Evolutionary conservation across 2,113 vertebrate species (phyloP), one percentile per base, ranked within the genome.

Genomic region (Tursiops truncatus): DNA sequence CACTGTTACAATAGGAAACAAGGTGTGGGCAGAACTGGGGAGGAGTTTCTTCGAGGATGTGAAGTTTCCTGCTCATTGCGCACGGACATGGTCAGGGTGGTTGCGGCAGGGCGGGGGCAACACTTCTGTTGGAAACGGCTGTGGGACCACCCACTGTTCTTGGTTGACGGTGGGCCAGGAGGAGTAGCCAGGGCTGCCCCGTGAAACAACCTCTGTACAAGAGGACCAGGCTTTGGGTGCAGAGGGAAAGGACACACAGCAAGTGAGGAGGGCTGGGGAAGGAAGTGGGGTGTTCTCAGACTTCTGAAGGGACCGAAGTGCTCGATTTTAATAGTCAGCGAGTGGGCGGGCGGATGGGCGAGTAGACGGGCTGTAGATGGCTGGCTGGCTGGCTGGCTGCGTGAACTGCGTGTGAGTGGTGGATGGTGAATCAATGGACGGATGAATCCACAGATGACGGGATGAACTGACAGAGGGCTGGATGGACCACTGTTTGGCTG

Each of bases 131-230:
- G n/a, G 53, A 13, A 18, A 50, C 3, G 23, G 31, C 28, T 20
- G 41, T 92, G 47, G 44, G 14, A 47, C 84, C 23, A 7, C 63
- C 47, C 13, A 6, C 20, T 67, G 26, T 15, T 26, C 58, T n/a
- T 33, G n/a, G 68, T 0, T 44, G 47, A 26, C 2, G 74, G 62
- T 41, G 25, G 33, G 8, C 63, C 70, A 56, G 50, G 58, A 80
- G 60, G 60, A 41, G 58, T 2, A 41, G 38, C 38, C 14, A 2
- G 58, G 36, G 15, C 74, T 33, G 26, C 13, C 14, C 81, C 1
- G 0, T 1, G 17, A 33, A 41, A 10, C 4, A 3, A 0, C 38
- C 31, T 80, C 8, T 6, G 2, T 7, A 5, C 23, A 2, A 44
- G 33, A 76, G 58, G 67, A 33, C 36, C 90, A 41, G 12, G n/a